phyloP scores from a whole-genome alignment of 2,888 invertebrate species.

The Apamea epomidion region DNA sequence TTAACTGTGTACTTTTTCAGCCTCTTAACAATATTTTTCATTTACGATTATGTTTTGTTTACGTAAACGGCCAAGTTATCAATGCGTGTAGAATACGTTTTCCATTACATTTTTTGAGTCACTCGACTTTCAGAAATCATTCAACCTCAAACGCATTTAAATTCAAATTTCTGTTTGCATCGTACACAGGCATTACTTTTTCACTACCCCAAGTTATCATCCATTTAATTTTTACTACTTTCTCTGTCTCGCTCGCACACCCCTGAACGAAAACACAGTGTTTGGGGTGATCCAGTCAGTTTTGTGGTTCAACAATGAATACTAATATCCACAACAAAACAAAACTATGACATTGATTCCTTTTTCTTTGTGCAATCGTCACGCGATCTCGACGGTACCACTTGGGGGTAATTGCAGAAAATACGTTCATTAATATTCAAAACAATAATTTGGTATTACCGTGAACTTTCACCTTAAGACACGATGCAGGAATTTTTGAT shows the following conservation, averaged over 20 bases:
- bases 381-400: constrained; percentile 85
- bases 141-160: constrained; percentile 30
- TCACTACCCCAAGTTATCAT: constrained; percentile 58
- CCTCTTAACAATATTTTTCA: constrained; percentile 1
- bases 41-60: constrained; percentile 7
- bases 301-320: constrained; percentile 69
- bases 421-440: constrained; percentile 82
- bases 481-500: constrained; percentile 75
- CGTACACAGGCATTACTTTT: constrained; percentile 52
- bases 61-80: neutral
- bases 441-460: constrained; percentile 83
- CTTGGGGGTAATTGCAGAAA: constrained; percentile 84
- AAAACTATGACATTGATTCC: constrained; percentile 74
- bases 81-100: neutral
- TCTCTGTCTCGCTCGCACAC: constrained; percentile 48
- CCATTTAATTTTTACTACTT: constrained; percentile 60
- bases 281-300: constrained; percentile 63
- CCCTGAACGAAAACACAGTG: constrained; percentile 59
- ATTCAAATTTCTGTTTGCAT: constrained; percentile 51
- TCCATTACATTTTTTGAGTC: constrained; percentile 1
- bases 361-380: constrained; percentile 78
- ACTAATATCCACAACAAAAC: constrained; percentile 73
- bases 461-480: constrained; percentile 84
- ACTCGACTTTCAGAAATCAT: constrained; percentile 34
- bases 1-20: neutral